Conservation (phyloP, 1,140 invertebrate genomes). For the Muscidifurax raptorellus region DNA sequence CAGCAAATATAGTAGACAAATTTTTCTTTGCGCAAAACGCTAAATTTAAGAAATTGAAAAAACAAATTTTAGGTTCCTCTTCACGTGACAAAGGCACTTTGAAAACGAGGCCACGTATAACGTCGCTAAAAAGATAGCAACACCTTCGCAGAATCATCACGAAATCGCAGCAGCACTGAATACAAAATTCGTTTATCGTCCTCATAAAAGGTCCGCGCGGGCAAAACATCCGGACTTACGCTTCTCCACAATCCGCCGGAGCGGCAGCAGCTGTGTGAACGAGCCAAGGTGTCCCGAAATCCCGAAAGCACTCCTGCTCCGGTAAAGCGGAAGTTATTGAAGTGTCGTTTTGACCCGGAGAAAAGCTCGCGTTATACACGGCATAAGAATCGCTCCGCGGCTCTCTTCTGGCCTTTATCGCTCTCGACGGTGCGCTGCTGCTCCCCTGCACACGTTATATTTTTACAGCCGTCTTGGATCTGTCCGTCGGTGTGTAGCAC, state of each 20-base stretch:
- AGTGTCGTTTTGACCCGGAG: slow-evolving; percentile 33
- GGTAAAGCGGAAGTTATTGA: slow-evolving; percentile 38
- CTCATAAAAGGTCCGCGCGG: neutral
- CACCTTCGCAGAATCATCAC: too few relatives aligned
- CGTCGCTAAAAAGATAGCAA: too few relatives aligned
- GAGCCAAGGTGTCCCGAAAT: neutral
- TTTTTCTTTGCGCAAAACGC: too few relatives aligned
- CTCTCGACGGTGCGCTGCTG: neutral
- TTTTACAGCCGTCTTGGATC: slow-evolving; percentile 11
- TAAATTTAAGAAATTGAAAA: too few relatives aligned
- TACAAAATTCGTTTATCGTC: neutral
- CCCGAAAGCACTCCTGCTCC: neutral
- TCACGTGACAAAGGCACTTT: too few relatives aligned
- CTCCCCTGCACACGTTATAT: neutral
- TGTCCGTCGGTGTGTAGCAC: neutral
- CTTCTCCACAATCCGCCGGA: neutral
- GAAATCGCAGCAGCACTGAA: neutral
- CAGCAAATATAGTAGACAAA: too few relatives aligned
- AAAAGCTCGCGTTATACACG: slow-evolving; percentile 14
- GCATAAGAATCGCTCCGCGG: slow-evolving; percentile 13
- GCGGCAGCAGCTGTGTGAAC: neutral
- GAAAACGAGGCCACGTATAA: too few relatives aligned
- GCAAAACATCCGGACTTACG: neutral
- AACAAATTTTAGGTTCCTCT: too few relatives aligned
- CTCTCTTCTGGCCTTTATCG: slow-evolving; percentile 11